Evolutionary conservation across 2,888 invertebrate species (phyloP), one percentile per base, ranked within the genome.

Genomic region (Cylindroiulus punctatus): DNA sequence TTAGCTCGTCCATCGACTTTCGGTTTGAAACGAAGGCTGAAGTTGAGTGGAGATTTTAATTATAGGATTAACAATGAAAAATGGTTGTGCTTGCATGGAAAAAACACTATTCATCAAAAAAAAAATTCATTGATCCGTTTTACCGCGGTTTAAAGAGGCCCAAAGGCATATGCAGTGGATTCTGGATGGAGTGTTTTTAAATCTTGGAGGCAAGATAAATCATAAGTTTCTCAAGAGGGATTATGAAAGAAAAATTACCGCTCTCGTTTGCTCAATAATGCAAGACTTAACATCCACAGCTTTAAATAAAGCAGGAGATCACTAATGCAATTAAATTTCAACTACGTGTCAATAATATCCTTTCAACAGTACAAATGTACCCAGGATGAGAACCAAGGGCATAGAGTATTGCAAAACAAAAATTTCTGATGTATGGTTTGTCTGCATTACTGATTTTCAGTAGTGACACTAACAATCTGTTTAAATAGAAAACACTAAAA

Each of bases 81-180:
- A 26, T 26, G 10, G 26, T 26, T 65, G 3, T 22, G 65, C 65
- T 26, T 65, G 17, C 10, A n/a, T n/a, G n/a, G n/a, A n/a, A n/a
- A n/a, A n/a, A n/a, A n/a, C n/a, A 22, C 26, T 26, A 65, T 65
- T 65, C 65, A 65, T 65, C 26, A 65, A 65, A 26, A 65, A 65
- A 26, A 65, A 26, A 22, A 65, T 10, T 65, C 65, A 65, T 65
- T 65, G 65, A 65, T 65, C 65, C 65, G 65, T 65, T 65, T 22
- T 19, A 10, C 26, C 2, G 26, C 26, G 8, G 2, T 65, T 65
- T 65, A 22, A 22, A 65, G 65, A 19, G 26, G 65, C 17, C 4
- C 4, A 52, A 19, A n/a, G 7, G 19, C 52, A n/a, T n/a, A 1
- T n/a, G 1, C 17, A n/a, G 52, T 19, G 52, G 52, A 52, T 52